These are phyloP conservation scores for Delia radicum DNA, from an alignment of 1,140 invertebrate genomes.

Conservation along the genomic window DNA sequence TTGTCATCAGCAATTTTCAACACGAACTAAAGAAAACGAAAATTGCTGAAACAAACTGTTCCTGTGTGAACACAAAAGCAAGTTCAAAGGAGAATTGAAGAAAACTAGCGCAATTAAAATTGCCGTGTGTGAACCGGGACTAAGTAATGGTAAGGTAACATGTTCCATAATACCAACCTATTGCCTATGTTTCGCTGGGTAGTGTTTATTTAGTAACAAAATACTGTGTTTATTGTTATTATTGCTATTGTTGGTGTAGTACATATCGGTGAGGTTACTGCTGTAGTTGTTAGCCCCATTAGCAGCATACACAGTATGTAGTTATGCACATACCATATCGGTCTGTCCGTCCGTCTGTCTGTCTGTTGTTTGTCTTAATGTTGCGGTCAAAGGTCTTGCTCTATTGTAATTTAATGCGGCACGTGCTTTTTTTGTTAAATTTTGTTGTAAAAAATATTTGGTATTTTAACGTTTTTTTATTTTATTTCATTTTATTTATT, in stretches of 20 bases:
- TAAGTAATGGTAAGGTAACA: too few relatives aligned
- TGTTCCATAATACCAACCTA: too few relatives aligned
- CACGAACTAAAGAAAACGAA: too few relatives aligned
- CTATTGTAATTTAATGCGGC: constrained; percentile 1
- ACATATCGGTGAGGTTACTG: too few relatives aligned
- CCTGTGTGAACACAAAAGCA: too few relatives aligned
- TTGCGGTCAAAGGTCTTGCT: not conserved
- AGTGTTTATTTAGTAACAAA: not conserved
- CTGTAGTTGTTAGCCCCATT: not conserved
- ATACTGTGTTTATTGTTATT: not conserved
- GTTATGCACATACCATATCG: not conserved
- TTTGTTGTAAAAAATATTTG: not conserved
- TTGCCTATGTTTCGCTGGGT: too few relatives aligned
- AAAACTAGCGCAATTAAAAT: too few relatives aligned
- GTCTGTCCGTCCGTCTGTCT: not conserved
- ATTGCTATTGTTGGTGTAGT: not conserved
- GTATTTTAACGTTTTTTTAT: not conserved
- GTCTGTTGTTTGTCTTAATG: constrained; percentile 1
- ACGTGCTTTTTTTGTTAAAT: not conserved
- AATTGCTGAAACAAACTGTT: too few relatives aligned
- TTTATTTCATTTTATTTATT: not conserved
- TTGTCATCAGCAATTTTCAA: too few relatives aligned
- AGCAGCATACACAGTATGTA: not conserved
- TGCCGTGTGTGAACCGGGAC: too few relatives aligned
- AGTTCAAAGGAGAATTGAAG: too few relatives aligned